Conservation (phyloP, 1,140 invertebrate species). For the Hetaerina americana region DNA sequence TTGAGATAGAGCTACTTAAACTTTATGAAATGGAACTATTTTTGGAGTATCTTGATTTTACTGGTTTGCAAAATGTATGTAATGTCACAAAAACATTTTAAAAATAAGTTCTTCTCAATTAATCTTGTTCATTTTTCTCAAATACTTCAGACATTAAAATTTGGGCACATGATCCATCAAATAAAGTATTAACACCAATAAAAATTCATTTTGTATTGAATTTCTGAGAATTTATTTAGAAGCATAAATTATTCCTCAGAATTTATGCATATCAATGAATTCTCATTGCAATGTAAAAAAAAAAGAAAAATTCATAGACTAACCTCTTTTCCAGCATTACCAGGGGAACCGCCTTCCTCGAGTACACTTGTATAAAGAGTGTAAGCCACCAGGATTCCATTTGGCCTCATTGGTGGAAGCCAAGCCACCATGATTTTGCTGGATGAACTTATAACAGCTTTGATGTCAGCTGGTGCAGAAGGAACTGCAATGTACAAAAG, state of each 20-base stretch:
- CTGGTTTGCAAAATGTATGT: too few species aligned
- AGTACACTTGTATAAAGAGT: conserved; percentile 63
- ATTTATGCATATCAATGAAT: not conserved
- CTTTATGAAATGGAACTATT: too few species aligned
- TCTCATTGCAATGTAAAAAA: not conserved
- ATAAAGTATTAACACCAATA: too few species aligned
- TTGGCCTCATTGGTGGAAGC: conserved; percentile 40
- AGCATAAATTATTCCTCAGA: not conserved
- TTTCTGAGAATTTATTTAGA: too few species aligned
- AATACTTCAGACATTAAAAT: too few species aligned
- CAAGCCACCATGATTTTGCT: conserved; percentile 80
- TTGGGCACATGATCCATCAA: too few species aligned
- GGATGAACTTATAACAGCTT: conserved; percentile 68
- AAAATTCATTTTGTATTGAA: too few species aligned
- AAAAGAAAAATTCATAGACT: conserved; percentile 5
- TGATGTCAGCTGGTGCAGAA: conserved; percentile 71
- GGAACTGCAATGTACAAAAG: conserved; percentile 65
- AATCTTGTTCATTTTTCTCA: too few species aligned
- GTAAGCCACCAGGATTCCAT: conserved; percentile 43
- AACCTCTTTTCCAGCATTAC: conserved; percentile 41
- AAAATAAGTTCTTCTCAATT: too few species aligned
- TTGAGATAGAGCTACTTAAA: too few species aligned
- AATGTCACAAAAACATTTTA: too few species aligned
- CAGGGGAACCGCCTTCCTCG: conserved; percentile 34
- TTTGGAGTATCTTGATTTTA: too few species aligned